Evolutionary conservation across 1,140 invertebrate genomes (phyloP).

Genomic region (Atopsyche davidsoni): DNA sequence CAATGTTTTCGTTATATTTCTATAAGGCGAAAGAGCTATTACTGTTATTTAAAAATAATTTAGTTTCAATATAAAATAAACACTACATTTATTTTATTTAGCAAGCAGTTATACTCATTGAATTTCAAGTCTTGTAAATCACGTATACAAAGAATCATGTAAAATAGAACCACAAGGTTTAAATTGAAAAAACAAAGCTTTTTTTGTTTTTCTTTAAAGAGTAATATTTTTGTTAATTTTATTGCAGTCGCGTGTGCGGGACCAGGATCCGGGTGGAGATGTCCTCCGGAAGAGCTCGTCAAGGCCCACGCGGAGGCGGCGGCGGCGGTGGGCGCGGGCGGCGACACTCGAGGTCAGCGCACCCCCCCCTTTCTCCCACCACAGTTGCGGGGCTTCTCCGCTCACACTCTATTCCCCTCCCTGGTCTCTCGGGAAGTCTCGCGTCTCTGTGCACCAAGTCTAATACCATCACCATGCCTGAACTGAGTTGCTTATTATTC

Average conservation of each 20-base stretch:
- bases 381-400: background rate
- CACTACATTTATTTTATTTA: no score
- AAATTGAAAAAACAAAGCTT: background rate
- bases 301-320: slow-evolving; percentile 37
- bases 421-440: background rate
- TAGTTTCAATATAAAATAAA: no score
- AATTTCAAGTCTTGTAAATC: no score
- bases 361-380: background rate
- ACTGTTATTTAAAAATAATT: no score
- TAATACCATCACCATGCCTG: background rate
- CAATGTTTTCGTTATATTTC: no score
- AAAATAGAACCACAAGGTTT: background rate
- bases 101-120: no score
- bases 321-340: slow-evolving; percentile 13
- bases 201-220: background rate
- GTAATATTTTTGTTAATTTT: background rate
- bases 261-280: slow-evolving; percentile 80
- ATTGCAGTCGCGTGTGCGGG: slow-evolving; percentile 69
- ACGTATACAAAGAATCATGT: background rate
- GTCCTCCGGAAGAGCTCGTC: slow-evolving; percentile 76
- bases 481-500: background rate
- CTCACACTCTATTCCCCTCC: background rate
- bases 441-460: background rate
- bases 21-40: no score
- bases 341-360: slow-evolving; percentile 14